These are phyloP conservation scores for Sussaba pulchella DNA, from an alignment of 2,888 invertebrate species.

Conservation along the genomic window DNA sequence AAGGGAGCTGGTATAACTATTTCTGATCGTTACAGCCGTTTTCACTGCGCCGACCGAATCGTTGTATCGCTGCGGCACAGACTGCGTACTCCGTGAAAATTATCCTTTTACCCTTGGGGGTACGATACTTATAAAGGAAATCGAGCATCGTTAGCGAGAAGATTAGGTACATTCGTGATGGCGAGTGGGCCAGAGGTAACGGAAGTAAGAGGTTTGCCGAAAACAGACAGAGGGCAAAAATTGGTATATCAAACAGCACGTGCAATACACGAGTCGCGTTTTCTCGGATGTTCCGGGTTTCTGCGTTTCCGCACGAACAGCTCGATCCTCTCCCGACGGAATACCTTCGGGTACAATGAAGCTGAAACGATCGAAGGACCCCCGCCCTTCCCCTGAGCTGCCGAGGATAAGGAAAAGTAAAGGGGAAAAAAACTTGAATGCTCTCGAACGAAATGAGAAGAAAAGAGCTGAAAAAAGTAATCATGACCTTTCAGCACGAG, in stretches of 20 bases:
- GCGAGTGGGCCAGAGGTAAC: conserved; percentile 9
- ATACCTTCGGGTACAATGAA: conserved; percentile 51
- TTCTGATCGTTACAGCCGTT: conserved; percentile 43
- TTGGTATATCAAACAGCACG: not conserved
- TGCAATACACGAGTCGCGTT: conserved; percentile 8
- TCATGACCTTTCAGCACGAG: conserved; percentile 75
- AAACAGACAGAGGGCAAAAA: conserved; percentile 18
- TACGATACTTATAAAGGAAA: conserved; percentile 60
- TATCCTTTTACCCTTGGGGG: conserved; percentile 37
- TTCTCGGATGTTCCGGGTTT: not conserved
- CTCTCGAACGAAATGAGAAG: conserved; percentile 35
- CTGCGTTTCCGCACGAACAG: conserved; percentile 23
- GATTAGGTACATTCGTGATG: conserved; percentile 38
- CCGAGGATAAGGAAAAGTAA: not conserved
- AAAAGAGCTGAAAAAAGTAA: conserved; percentile 65
- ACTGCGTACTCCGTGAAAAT: conserved; percentile 62
- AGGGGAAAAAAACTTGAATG: conserved; percentile 23
- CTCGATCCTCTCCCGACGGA: conserved; percentile 11
- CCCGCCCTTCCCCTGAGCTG: too few relatives aligned
- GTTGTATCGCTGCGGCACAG: conserved; percentile 12
- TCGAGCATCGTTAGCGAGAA: conserved; percentile 59
- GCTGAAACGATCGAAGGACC: conserved; percentile 33
- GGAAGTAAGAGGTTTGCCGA: conserved; percentile 38
- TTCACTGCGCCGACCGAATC: conserved; percentile 33
- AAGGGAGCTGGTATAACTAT: conserved; percentile 6